These are phyloP conservation scores for Cheilosia scutellata DNA, from an alignment of 2,888 invertebrate species.

Conservation along the genomic window DNA sequence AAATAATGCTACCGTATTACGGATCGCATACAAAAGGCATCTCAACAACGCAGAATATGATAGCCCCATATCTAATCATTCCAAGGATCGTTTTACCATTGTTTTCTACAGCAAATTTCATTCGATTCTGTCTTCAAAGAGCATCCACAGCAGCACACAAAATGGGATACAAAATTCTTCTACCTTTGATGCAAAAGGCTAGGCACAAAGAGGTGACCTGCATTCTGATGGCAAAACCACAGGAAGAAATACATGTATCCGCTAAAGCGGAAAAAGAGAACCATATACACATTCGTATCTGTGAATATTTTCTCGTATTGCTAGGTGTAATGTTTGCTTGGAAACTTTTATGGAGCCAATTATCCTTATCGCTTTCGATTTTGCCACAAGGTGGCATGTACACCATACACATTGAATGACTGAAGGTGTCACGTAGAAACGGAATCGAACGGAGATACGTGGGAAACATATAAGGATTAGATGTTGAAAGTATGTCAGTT, in stretches of 20 bases:
- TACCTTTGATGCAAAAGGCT: slow-evolving; percentile 40
- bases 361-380: slow-evolving; percentile 81
- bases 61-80: slow-evolving; percentile 60
- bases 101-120: slow-evolving; percentile 62
- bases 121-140: slow-evolving; percentile 54
- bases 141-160: not conserved
- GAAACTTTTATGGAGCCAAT: slow-evolving; percentile 83
- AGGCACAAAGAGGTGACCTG: slow-evolving; percentile 41
- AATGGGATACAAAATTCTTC: not conserved
- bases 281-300: not conserved
- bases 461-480: slow-evolving; percentile 43
- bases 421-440: slow-evolving; percentile 67
- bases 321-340: slow-evolving; percentile 71
- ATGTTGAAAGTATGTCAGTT: slow-evolving; percentile 23
- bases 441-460: slow-evolving; percentile 62
- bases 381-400: slow-evolving; percentile 69
- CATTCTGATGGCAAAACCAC: slow-evolving; percentile 38
- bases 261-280: not conserved
- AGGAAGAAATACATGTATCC: not conserved
- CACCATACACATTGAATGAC: slow-evolving; percentile 64
- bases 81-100: slow-evolving; percentile 64
- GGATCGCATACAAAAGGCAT: slow-evolving; percentile 22
- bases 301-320: slow-evolving; percentile 46
- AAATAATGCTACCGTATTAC: slow-evolving; percentile 47
- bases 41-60: slow-evolving; percentile 60